These are phyloP conservation scores for Crossocerus cetratus DNA, from an alignment of 2,888 invertebrate genomes.

Conservation along the genomic window DNA sequence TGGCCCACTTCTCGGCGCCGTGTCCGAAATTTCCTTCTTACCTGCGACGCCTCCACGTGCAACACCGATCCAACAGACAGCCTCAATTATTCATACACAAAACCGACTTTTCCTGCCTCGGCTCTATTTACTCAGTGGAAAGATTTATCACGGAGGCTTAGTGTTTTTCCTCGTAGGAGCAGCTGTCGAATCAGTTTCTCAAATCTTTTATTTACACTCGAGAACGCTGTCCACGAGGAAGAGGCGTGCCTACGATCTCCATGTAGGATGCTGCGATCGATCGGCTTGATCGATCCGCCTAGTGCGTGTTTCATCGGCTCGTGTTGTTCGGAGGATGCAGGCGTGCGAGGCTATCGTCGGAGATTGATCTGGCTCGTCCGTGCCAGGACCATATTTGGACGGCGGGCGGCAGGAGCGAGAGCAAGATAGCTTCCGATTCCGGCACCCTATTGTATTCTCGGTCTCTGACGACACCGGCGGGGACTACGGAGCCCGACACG, in stretches of 20 bases:
- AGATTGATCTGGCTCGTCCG: slow-evolving; percentile 26
- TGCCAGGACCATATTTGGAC: slow-evolving; percentile 31
- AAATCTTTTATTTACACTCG: background rate
- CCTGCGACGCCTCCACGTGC: background rate
- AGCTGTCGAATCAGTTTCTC: background rate
- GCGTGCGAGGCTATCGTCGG: background rate
- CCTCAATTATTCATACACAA: background rate
- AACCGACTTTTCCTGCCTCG: background rate
- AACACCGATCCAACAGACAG: background rate
- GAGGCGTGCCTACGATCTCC: too few relatives aligned
- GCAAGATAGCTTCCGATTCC: slow-evolving; percentile 9
- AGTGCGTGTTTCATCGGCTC: background rate
- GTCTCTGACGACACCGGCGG: slow-evolving; percentile 49
- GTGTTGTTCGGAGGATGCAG: background rate
- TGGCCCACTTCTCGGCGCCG: slow-evolving; percentile 34
- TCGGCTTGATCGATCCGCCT: background rate
- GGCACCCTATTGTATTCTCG: slow-evolving; percentile 40
- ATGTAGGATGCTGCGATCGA: too few relatives aligned
- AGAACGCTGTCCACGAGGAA: background rate
- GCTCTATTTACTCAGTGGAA: background rate
- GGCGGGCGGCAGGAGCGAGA: background rate
- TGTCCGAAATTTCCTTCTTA: slow-evolving; percentile 31
- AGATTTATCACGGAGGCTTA: background rate
- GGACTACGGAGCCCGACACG: slow-evolving; percentile 20
- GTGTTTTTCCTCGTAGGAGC: background rate